A percentile compares a stretch with the other conserved stretches of the same genome.
Conservation (phyloP, 2,888 invertebrate genomes). For the Limenitis camilla region DNA sequence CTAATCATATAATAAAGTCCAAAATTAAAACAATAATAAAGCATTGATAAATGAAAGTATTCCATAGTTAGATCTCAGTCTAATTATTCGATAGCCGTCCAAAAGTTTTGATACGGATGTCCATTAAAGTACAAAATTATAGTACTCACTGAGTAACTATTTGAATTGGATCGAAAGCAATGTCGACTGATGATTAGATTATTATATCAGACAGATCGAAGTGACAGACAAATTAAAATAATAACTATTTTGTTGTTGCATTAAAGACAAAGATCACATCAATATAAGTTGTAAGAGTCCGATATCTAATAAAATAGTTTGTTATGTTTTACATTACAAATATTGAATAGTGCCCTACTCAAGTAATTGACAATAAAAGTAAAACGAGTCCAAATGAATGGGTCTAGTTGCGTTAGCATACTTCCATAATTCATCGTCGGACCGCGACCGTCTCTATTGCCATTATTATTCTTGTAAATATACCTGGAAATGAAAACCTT, state of each 20-base stretch:
- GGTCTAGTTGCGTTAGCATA: constrained; percentile 5
- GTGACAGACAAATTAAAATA: too few relatives aligned
- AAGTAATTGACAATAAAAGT: constrained; percentile 1
- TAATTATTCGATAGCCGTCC: too few relatives aligned
- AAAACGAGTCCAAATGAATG: constrained; percentile 2
- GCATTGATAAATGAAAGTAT: too few relatives aligned
- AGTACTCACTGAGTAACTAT: not conserved
- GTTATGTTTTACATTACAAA: too few relatives aligned
- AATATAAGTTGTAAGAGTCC: too few relatives aligned
- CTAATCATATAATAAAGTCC: not conserved
- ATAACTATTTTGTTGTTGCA: too few relatives aligned
- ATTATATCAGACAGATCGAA: not conserved
- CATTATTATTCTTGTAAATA: not conserved
- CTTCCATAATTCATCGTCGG: not conserved
- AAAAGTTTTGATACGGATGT: not conserved
- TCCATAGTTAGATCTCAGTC: too few relatives aligned
- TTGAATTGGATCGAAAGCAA: constrained; percentile 3
- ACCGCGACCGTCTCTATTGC: not conserved
- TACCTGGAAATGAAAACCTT: too few relatives aligned
- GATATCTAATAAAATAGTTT: too few relatives aligned
- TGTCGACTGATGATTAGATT: not conserved
- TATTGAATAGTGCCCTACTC: not conserved
- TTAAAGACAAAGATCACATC: too few relatives aligned
- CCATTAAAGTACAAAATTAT: not conserved
- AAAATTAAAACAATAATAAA: too few relatives aligned